Conservation (phyloP, 2,113 vertebrate genomes). For the Bettongia penicillata region DNA sequence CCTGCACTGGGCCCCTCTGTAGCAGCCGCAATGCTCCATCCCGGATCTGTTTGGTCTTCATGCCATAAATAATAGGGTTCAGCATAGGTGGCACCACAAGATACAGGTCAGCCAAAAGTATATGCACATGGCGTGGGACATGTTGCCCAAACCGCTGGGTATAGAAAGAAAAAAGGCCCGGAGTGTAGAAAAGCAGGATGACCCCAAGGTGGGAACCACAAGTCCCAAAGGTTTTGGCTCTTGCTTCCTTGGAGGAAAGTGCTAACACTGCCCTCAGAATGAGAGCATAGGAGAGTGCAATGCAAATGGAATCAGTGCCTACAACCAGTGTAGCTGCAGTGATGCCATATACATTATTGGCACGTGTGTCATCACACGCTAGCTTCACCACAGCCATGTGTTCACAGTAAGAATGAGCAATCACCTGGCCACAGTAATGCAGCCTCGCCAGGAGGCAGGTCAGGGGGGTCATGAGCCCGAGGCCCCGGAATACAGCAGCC, state of each 20-base stretch:
- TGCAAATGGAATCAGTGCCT: conserved; percentile 74
- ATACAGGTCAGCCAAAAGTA: conserved; percentile 78
- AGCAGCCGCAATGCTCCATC: conserved; percentile 54
- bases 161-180: conserved; percentile 79
- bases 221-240: conserved; percentile 75
- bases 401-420: conserved; percentile 79
- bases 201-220: conserved; percentile 76
- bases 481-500: conserved; percentile 68
- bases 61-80: conserved; percentile 78
- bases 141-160: conserved; percentile 74
- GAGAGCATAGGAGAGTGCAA: conserved; percentile 71
- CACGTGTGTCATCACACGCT: conserved; percentile 65
- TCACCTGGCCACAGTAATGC: conserved; percentile 68
- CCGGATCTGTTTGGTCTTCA: conserved; percentile 76
- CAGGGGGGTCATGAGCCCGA: conserved; percentile 77
- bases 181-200: conserved; percentile 77
- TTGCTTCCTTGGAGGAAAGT: conserved; percentile 72
- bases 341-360: conserved; percentile 75
- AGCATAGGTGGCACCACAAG: conserved; percentile 74
- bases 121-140: conserved; percentile 66
- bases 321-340: conserved; percentile 69
- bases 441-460: conserved; percentile 69
- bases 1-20: neutral
- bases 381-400: conserved; percentile 81
- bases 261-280: conserved; percentile 71